Base-by-base conservation (phyloP, 2,888 invertebrate genomes). In the Noctuana brunneofusca region DNA sequence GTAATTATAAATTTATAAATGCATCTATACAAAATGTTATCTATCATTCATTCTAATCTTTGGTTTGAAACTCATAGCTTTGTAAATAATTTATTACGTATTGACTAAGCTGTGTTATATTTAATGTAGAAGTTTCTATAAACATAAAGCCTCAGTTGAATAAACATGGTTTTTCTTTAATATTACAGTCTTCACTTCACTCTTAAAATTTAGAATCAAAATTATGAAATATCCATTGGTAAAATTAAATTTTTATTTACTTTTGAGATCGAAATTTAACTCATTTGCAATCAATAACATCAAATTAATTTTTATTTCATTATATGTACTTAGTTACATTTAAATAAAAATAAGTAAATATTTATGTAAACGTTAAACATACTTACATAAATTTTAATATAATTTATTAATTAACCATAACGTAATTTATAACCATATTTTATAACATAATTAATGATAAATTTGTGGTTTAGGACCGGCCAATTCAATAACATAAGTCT, bases 231-330 rank as follows among this genome's bases (percentile, higher is more conserved):
- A 55, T 43, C 18, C 27, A 46, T 41, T 52, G 63, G 24, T 53
- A 60, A 53, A 48, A 60, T 32, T 30, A 12, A 20, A 53, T 24
- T 62, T 50, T 43, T 53, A 53, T 63, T 24, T 43, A 27, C 38
- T 57, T 65, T 60, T 60, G 66, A 67, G 60, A 67, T 67, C 63
- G 62, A 48, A 60, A 57, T 65, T 63, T 55, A 43, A 57, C 53
- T 55, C n/a, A 22, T 41, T 49, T 24, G 3, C 41, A 30, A 35
- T 56, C 32, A 43, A 59, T 59, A 50, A 59, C 55, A 16, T n/a
- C 2, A 6, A 43, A 38, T 38, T 20, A 3, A 22, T 27, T n/a
- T 57, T 58, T 20, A 41, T 58, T 20, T 27, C 27, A 50, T 43
- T 50, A 50, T 22, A n/a, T n/a, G n/a, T n/a, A n/a, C n/a, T n/a